Conservation (phyloP, 2,797 vertebrate species). For the Thamnophis elegans region DNA sequence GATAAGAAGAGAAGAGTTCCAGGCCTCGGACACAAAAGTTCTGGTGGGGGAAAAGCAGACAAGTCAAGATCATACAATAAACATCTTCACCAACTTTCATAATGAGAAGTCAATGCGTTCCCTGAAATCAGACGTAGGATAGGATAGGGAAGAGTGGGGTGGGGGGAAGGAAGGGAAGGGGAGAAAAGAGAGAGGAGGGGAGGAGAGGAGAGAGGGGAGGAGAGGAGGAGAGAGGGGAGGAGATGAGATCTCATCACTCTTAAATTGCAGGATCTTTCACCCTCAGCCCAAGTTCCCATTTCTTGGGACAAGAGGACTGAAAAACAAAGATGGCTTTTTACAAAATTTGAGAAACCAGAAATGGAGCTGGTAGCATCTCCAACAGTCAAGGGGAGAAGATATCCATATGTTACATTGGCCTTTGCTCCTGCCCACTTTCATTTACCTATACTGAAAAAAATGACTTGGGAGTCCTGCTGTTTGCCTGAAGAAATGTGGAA, state of each 20-base stretch:
- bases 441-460: too few species aligned
- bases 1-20: conserved; percentile 89
- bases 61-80: neutral
- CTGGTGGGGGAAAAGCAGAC: conserved; percentile 70
- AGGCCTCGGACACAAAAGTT: conserved; percentile 95
- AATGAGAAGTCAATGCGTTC: neutral
- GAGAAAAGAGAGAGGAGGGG: too few species aligned
- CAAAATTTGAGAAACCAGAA: neutral
- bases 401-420: neutral
- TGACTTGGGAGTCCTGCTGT: too few species aligned
- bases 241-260: neutral
- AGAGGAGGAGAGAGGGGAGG: neutral
- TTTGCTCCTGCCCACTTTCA: too few species aligned
- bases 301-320: too few species aligned
- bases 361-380: neutral
- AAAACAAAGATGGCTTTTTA: neutral
- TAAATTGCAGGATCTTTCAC: neutral
- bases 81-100: neutral
- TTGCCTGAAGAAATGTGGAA: neutral
- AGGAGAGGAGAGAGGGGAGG: too few species aligned
- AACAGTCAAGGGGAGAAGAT: neutral
- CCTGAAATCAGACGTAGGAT: neutral
- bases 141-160: too few species aligned
- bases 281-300: neutral
- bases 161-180: too few species aligned